Percentiles rank a stretch among this genome's conserved stretches.
Conservation (phyloP, 2,113 vertebrate species). For the Sisor rabdophorus region DNA sequence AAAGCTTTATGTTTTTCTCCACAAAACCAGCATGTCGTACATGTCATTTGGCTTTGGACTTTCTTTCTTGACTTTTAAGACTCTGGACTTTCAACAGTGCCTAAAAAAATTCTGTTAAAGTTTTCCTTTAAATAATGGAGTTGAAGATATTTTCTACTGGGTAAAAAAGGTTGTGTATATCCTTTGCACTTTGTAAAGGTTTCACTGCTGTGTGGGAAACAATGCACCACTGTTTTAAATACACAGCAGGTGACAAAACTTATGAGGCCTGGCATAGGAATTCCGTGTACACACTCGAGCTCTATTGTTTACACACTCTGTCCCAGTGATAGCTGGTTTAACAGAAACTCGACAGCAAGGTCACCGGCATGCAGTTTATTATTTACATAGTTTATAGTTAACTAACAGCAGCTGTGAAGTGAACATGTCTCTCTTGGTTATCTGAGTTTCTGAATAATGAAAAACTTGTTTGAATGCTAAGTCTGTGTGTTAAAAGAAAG, state of each 20-base stretch:
- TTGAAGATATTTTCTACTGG: slow-evolving; percentile 47
- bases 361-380: slow-evolving; percentile 39
- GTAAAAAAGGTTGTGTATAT: slow-evolving; percentile 47
- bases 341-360: slow-evolving; percentile 46
- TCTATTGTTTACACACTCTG: slow-evolving; percentile 64
- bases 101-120: slow-evolving; percentile 72
- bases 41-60: slow-evolving; percentile 47
- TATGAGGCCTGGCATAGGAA: slow-evolving; percentile 32
- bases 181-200: slow-evolving; percentile 55
- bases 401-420: slow-evolving; percentile 50
- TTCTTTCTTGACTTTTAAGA: slow-evolving; percentile 67
- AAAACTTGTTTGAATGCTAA: slow-evolving; percentile 60
- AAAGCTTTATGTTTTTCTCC: slow-evolving; percentile 60
- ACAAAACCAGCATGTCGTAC: slow-evolving; percentile 62
- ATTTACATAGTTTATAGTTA: slow-evolving; percentile 47
- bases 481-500: slow-evolving; percentile 50
- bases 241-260: slow-evolving; percentile 8
- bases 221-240: slow-evolving; percentile 27
- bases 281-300: slow-evolving; percentile 56
- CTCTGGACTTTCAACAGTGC: slow-evolving; percentile 77
- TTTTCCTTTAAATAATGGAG: slow-evolving; percentile 55
- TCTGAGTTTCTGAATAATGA: slow-evolving; percentile 60
- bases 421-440: slow-evolving; percentile 34
- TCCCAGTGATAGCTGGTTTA: slow-evolving; percentile 53
- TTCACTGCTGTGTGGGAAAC: slow-evolving; percentile 34